Evolutionary conservation across 2,888 invertebrate species (phyloP).

Genomic region (Diarsia mendica): DNA sequence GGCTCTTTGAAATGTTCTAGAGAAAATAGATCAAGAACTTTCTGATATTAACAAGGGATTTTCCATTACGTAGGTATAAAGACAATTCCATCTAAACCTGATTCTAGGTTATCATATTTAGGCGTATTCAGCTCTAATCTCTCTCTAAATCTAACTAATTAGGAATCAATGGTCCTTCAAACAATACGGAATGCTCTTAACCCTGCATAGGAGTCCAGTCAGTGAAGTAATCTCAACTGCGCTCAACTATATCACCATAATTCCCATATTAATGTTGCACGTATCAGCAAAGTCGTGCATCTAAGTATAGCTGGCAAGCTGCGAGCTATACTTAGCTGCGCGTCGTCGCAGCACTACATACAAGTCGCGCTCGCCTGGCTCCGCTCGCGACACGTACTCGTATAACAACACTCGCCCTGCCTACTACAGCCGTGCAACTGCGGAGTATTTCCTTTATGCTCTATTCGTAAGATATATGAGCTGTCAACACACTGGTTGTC

Average conservation of each 20-base stretch:
- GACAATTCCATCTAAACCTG: background rate
- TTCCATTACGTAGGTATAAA: too few species aligned
- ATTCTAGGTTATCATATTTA: background rate
- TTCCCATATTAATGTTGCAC: background rate
- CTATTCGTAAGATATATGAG: constrained; percentile 31
- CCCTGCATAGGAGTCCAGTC: background rate
- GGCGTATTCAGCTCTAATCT: background rate
- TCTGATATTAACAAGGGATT: too few species aligned
- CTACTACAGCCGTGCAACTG: background rate
- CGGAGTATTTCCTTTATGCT: constrained; percentile 17
- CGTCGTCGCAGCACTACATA: constrained; percentile 19
- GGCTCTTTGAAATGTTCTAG: background rate
- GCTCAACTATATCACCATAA: constrained; percentile 3
- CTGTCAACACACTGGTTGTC: constrained; percentile 28
- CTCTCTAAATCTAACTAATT: too few species aligned
- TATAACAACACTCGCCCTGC: constrained; percentile 18
- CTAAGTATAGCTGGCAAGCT: constrained; percentile 24
- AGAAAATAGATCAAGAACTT: too few species aligned
- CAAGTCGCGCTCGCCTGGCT: constrained; percentile 23
- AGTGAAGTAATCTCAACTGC: background rate
- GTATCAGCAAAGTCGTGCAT: constrained; percentile 25
- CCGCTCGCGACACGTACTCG: constrained; percentile 17
- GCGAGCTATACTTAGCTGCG: constrained; percentile 48
- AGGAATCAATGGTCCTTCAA: background rate
- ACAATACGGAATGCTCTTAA: background rate